Conservation (phyloP, 2,797 vertebrate genomes). For the Allobates femoralis region DNA sequence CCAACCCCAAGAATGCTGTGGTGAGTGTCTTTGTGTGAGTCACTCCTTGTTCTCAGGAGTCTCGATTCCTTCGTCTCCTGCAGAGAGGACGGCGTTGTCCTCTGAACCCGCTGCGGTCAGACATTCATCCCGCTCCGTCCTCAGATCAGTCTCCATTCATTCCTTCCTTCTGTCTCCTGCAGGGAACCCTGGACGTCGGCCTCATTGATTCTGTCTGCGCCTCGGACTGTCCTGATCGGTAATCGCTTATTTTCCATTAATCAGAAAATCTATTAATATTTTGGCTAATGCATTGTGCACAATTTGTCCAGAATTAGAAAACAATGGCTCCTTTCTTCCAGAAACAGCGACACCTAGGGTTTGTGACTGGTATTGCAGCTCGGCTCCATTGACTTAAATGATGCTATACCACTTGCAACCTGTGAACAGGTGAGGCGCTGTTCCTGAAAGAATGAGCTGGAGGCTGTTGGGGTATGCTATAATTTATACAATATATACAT, state of each 20-base stretch:
- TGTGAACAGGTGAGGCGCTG: too few relatives aligned
- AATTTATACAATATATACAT: too few relatives aligned
- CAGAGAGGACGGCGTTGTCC: background rate
- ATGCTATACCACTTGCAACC: too few relatives aligned
- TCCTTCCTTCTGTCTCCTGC: constrained; percentile 41
- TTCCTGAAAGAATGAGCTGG: too few relatives aligned
- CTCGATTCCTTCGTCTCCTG: background rate
- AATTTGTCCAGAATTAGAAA: too few relatives aligned
- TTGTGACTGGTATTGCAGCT: too few relatives aligned
- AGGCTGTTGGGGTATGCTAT: too few relatives aligned
- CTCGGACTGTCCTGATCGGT: constrained; percentile 87
- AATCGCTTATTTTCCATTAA: background rate
- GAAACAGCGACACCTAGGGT: too few relatives aligned
- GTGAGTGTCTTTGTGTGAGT: constrained; percentile 71
- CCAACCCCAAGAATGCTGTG: constrained; percentile 88
- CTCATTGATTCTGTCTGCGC: constrained; percentile 87
- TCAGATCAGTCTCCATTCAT: background rate
- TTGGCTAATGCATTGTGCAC: too few relatives aligned
- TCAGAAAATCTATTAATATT: background rate
- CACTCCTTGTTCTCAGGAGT: constrained; percentile 2
- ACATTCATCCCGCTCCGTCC: background rate
- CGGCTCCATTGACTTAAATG: too few relatives aligned
- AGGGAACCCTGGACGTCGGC: constrained; percentile 87
- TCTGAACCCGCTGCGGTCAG: background rate
- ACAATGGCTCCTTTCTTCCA: too few relatives aligned